Conservation (phyloP, 2,113 vertebrate species). For the Orthonyx spaldingii region DNA sequence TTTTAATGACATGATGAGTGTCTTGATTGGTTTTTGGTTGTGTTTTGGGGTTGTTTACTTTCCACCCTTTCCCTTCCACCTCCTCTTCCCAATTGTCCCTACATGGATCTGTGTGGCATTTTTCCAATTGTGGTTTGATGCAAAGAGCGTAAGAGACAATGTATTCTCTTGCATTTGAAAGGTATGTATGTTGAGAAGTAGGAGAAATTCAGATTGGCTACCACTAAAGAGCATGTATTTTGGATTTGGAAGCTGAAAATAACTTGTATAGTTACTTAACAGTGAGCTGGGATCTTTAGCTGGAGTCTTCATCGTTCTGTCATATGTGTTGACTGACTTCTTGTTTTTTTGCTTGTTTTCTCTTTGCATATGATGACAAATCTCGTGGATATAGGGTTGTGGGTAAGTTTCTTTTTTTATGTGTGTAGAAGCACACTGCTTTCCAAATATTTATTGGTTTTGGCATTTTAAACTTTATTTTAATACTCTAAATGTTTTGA, state of each 20-base stretch:
- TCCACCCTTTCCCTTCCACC: not conserved
- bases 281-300: conserved; percentile 61
- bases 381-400: conserved; percentile 84
- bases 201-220: conserved; percentile 37
- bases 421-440: conserved; percentile 4
- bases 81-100: conserved; percentile 40
- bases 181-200: conserved; percentile 19
- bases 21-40: conserved; percentile 27
- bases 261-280: conserved; percentile 49
- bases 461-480: conserved; percentile 8
- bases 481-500: conserved; percentile 48
- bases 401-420: conserved; percentile 84
- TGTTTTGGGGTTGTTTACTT: not conserved
- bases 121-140: conserved; percentile 59
- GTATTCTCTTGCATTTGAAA: conserved; percentile 35
- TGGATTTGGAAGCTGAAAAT: conserved; percentile 41
- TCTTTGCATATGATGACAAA: conserved; percentile 67
- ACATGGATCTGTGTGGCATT: conserved; percentile 62
- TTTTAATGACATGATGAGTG: not conserved
- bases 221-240: conserved; percentile 16
- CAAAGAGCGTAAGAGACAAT: conserved; percentile 33
- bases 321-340: conserved; percentile 66
- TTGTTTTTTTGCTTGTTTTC: conserved; percentile 48
- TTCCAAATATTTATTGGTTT: not conserved
- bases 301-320: not conserved